Base-by-base conservation (phyloP, 2,888 invertebrate genomes). In the Latrodectus hesperus region DNA sequence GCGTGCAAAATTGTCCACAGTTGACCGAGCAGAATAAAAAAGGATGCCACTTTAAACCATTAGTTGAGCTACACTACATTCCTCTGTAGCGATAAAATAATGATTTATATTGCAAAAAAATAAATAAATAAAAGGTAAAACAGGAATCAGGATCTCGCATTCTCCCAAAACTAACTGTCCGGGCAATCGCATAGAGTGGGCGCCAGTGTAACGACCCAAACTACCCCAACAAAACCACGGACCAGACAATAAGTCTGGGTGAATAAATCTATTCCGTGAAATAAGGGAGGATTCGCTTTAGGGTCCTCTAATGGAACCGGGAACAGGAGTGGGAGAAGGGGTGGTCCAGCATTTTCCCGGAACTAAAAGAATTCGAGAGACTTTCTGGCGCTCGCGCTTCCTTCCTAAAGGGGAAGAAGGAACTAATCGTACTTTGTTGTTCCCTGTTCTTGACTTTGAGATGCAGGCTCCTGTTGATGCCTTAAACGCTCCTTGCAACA, bases 181-280 rank as follows among this genome's bases (percentile, higher is more conserved):
- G 49, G 3, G 12, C 78, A 71, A 64, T 70, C 76, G 71, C 70
- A 83, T 71, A 75, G 83, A 71, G 75, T 68, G 70, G 83, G 83
- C 83, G 83, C 83, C 83, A 83, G 83, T 64, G 76, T 22, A 83
- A 83, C 83, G 83, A 83, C 83, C 83, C 76, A 60, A 55, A 68
- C 38, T 14, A 55, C 49, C 52, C 65, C 38, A 49, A 49, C 49
- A 49, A 70, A 70, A 49, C 26, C 26, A 49, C 70, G 16, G 6
- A 16, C 14, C 71, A 83, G 83, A 83, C 83, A 71, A 76, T 22
- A 55, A 60, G 83, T 83, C 83, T 75, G 64, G 64, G 64, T 53
- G 76, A 53, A 71, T n/a, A 67, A 74, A 73, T 73, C 81, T 67
- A 81, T 81, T 83, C 55, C 76, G 64, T n/a, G 70, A 76, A 76